phyloP scores from a whole-genome alignment of 1,140 invertebrate species.

The Dreissena rostriformis region DNA sequence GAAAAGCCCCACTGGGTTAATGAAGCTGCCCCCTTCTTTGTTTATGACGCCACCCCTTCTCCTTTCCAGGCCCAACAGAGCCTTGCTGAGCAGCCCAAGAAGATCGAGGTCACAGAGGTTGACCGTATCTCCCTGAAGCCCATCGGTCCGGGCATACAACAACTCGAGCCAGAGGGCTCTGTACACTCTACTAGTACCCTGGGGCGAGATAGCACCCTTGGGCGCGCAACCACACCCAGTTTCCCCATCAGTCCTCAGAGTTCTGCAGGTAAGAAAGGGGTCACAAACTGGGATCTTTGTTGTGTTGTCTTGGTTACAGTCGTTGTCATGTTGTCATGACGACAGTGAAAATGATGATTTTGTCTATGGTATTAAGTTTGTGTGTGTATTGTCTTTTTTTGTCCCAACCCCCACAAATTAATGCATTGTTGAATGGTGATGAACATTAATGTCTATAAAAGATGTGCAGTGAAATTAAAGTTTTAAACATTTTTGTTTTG shows the following conservation, averaged over 20 bases:
- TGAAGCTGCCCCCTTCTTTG: too few species aligned
- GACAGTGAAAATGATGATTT: too few species aligned
- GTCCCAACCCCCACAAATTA: too few species aligned
- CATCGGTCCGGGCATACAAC: constrained; percentile 78
- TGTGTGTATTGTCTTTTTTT: too few species aligned
- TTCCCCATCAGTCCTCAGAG: constrained; percentile 71
- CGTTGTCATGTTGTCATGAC: background rate
- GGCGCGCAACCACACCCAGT: constrained; percentile 74
- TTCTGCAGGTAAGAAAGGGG: constrained; percentile 67
- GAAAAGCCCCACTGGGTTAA: too few species aligned
- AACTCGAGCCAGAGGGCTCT: constrained; percentile 75
- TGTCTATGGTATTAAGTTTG: too few species aligned
- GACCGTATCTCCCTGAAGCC: constrained; percentile 78
- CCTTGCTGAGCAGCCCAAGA: constrained; percentile 69
- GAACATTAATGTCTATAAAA: too few species aligned
- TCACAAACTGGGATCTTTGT: too few species aligned
- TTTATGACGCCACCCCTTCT: too few species aligned
- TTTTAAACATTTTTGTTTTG: too few species aligned
- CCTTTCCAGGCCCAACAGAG: constrained; percentile 34
- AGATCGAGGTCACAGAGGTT: constrained; percentile 86
- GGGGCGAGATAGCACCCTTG: constrained; percentile 68
- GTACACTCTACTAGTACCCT: constrained; percentile 52
- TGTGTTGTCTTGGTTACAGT: background rate
- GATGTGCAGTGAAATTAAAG: too few species aligned
- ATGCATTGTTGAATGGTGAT: too few species aligned